Base-by-base conservation (phyloP, 23 tunicate genomes). In the Aplidium turbinatum region DNA sequence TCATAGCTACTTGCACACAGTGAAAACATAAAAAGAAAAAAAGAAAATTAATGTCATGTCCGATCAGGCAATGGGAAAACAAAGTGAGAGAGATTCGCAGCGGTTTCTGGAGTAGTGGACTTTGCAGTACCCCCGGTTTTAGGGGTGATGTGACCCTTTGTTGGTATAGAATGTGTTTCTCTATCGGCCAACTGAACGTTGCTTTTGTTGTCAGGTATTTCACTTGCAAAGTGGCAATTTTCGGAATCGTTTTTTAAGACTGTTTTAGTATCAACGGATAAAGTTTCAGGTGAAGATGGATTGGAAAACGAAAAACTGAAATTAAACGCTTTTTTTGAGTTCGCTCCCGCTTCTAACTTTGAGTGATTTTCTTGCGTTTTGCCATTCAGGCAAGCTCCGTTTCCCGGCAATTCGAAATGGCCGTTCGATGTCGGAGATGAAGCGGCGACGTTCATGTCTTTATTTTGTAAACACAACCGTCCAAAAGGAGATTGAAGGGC, bases 401-500 rank as follows among this genome's bases (percentile, higher is more conserved):
- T 31, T 35, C 58, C 80, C 26, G 80, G 80, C 53, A 38, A 75
- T 4, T 75, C 80, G 21, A 75, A 75, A 36, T 75, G 36, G 2
- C 31, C 35, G 25, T 40, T 7, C 25, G 13, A 33, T 5, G 58
- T n/a, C 20, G 35, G 29, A 46, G 82, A 65, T 1, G 82, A 63
- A 1, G 45, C 35, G 21, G 46, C 26, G 36, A 31, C 53, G 58
- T 77, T 60, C 29, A 52, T 19, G 56, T 61, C 64, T 29, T 78
- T 66, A 20, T 45, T 42, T 27, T 81, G 87, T 23, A 81, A 47
- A 35, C 87, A 81, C 52, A 81, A 31, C 0, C 87, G 87, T 4
- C 47, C 72, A 47, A 81, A 72, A 1, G 87, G 87, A 1, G 87
- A 81, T 0, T 73, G 75, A 22, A 81, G 72, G 3, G 87, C 72